Evolutionary conservation across 2,797 vertebrate species (phyloP).

Genomic region (Picus viridis): DNA sequence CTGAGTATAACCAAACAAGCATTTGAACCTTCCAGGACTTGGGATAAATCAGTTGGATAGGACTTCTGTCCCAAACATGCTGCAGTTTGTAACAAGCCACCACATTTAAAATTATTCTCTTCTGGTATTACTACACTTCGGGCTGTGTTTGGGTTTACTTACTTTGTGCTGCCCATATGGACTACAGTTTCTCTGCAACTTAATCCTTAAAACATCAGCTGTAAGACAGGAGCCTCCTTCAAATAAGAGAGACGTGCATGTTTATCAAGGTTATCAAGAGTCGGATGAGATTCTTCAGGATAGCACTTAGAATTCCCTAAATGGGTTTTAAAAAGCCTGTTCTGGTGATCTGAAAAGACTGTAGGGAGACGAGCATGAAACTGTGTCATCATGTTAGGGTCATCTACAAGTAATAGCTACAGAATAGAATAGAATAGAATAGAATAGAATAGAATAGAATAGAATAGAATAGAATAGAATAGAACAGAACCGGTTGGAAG

Average conservation of each 20-base stretch:
- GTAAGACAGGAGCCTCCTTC: background rate
- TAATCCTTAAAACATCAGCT: background rate
- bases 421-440: too few species aligned
- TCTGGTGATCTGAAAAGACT: background rate
- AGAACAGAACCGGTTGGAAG: too few species aligned
- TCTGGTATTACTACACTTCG: conserved; percentile 25
- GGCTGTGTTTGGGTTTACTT: conserved; percentile 10
- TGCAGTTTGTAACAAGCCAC: conserved; percentile 33
- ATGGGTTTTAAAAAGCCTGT: background rate
- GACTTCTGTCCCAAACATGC: background rate
- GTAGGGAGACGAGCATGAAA: background rate
- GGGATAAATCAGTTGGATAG: background rate
- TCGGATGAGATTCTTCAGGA: background rate
- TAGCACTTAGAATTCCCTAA: background rate
- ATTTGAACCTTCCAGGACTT: background rate
- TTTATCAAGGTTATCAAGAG: background rate
- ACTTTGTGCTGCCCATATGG: conserved; percentile 9
- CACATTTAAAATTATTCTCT: conserved; percentile 35
- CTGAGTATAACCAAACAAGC: background rate
- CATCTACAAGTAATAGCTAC: background rate
- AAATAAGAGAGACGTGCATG: background rate
- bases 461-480: too few species aligned
- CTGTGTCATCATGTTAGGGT: background rate
- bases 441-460: too few species aligned
- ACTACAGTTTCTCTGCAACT: background rate